Evolutionary conservation across 2,888 invertebrate genomes (phyloP).

Genomic region (Ceramica pisi): DNA sequence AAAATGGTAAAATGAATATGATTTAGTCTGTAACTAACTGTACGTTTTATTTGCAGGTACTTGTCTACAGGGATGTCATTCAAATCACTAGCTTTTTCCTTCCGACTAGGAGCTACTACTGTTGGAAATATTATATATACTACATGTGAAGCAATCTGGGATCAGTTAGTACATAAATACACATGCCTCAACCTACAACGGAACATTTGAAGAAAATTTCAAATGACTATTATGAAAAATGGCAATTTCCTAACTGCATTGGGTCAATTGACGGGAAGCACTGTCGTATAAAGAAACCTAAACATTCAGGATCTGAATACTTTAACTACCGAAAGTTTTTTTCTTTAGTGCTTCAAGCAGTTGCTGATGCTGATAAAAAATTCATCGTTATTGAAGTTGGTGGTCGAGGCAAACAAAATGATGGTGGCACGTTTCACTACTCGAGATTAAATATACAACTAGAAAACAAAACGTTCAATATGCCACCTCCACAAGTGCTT

Average conservation of each 20-base stretch:
- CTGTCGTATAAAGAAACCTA: constrained; percentile 41
- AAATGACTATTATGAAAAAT: too few species aligned
- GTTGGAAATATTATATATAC: constrained; percentile 29
- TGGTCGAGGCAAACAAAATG: too few species aligned
- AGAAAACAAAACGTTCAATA: too few species aligned
- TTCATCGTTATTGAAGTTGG: constrained; percentile 52
- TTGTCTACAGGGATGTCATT: constrained; percentile 36
- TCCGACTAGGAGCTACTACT: constrained; percentile 40
- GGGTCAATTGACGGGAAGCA: constrained; percentile 53
- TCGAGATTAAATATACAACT: too few species aligned
- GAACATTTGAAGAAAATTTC: constrained; percentile 34
- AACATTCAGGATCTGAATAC: constrained; percentile 48
- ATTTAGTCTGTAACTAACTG: too few species aligned
- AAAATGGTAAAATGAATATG: too few species aligned
- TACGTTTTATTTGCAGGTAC: too few species aligned
- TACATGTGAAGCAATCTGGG: constrained; percentile 33
- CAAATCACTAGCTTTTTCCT: constrained; percentile 43
- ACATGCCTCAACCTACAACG: constrained; percentile 28
- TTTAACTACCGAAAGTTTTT: constrained; percentile 51
- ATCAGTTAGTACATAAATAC: constrained; percentile 36
- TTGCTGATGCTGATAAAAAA: constrained; percentile 54
- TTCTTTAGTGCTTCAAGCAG: constrained; percentile 52
- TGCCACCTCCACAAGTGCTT: too few species aligned
- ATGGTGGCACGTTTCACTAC: too few species aligned
- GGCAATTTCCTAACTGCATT: constrained; percentile 46